Base-by-base conservation (phyloP, 2,888 invertebrate species). In the Cheiracanthium punctorium region DNA sequence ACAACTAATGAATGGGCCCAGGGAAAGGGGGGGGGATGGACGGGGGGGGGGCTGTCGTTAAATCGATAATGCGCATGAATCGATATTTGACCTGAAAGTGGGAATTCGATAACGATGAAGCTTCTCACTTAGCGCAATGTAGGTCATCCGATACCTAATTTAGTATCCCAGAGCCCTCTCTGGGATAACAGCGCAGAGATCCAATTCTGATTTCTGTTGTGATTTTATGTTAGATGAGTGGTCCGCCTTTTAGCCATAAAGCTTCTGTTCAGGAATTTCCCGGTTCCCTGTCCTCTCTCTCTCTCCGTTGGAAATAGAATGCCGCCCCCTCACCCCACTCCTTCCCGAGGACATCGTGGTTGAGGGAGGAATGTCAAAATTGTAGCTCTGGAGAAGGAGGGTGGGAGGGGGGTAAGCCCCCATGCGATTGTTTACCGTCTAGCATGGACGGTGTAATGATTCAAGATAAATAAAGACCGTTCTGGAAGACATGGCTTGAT, bases 1-100 rank as follows among this genome's bases (percentile, higher is more conserved):
- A 82, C 75, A 82, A 75, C 64, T 74, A 85, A 85, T 79, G 79
- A 85, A 74, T 73, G 79, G 73, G 73, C 32, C 1, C 24, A 20
- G 37, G 10, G 37, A 64, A 28, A 28, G 4, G 58, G 17, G 65
- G 69, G 28, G 37, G 37, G 58, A 24, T n/a, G n/a, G n/a, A 12
- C 10, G 14, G 43, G 33, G 30, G 30, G 69, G 41, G 58, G 75
- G 48, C 28, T 48, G 64, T 65, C 69, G 72, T 76, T 52, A 82
- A 84, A 85, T 85, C 84, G 84, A 85, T 85, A 85, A 67, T 67
- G 33, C 72, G 43, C 29, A 33, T 14, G 52, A 85, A 85, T 85
- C 84, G 79, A 85, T 85, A 85, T 79, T 85, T 85, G 84, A 85
- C 84, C 84, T 79, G 84, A 79, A 79, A 85, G 84, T 79, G 84